Conservation (phyloP, 2,797 vertebrate species). For the Cygnus olor region DNA sequence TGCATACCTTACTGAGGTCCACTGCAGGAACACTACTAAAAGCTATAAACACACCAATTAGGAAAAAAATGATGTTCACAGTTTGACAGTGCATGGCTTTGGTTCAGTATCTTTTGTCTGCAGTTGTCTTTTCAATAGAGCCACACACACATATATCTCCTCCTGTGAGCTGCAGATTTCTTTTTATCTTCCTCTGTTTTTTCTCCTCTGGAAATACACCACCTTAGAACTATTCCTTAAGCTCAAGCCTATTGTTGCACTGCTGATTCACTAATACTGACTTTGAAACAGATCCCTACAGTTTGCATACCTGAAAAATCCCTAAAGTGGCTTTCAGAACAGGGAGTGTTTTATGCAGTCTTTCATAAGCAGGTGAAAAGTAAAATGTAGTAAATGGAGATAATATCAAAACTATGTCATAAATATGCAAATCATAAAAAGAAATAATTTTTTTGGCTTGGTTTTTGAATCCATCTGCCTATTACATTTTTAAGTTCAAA, state of each 20-base stretch:
- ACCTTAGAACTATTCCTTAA: neutral
- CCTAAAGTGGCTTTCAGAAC: constrained; percentile 18
- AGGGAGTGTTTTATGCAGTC: neutral
- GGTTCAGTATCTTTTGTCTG: neutral
- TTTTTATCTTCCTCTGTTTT: neutral
- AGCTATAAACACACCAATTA: neutral
- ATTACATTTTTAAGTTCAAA: constrained; percentile 69
- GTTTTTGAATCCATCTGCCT: constrained; percentile 48
- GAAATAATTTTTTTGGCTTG: constrained; percentile 29
- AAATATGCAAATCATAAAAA: constrained; percentile 55
- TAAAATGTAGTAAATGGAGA: constrained; percentile 17
- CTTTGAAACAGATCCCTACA: constrained; percentile 16
- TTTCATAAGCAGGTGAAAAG: constrained; percentile 52
- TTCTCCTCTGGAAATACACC: neutral
- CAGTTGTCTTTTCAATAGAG: neutral
- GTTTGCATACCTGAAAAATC: constrained; percentile 38
- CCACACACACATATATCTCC: neutral
- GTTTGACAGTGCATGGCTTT: neutral
- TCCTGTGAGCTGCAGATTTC: neutral
- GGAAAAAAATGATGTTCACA: neutral
- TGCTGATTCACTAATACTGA: neutral
- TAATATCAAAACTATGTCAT: constrained; percentile 42
- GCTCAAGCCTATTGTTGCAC: neutral
- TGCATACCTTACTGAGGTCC: neutral
- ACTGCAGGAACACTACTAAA: neutral